Evolutionary conservation across 1,140 invertebrate genomes (phyloP).

Genomic region (Epicauta chinensis): DNA sequence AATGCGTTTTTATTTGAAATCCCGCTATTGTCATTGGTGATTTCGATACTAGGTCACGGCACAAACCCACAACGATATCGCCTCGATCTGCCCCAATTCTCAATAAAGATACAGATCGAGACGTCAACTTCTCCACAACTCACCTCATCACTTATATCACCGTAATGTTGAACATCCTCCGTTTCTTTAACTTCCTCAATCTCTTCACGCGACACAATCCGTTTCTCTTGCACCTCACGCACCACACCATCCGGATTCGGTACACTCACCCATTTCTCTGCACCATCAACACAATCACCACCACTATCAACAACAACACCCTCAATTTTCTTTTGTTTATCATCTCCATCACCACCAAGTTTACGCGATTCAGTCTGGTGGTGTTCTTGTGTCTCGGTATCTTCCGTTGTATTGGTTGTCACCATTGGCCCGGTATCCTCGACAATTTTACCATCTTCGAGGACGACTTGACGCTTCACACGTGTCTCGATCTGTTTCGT

Average conservation of each 20-base stretch:
- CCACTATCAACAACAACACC: constrained; percentile 36
- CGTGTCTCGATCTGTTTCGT: constrained; percentile 83
- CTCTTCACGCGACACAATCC: constrained; percentile 73
- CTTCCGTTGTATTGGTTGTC: constrained; percentile 81
- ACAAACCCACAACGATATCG: no score
- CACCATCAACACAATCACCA: constrained; percentile 49
- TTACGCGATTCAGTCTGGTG: constrained; percentile 65
- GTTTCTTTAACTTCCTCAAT: constrained; percentile 74
- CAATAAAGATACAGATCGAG: no score
- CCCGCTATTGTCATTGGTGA: no score
- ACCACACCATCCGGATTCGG: constrained; percentile 64
- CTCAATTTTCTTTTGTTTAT: constrained; percentile 41
- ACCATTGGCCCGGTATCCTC: constrained; percentile 83
- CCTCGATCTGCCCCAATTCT: no score
- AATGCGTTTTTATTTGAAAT: no score
- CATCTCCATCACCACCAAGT: constrained; percentile 41
- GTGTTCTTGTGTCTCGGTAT: constrained; percentile 80
- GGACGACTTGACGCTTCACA: constrained; percentile 78
- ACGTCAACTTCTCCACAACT: constrained; percentile 29
- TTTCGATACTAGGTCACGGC: no score
- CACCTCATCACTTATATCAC: constrained; percentile 79
- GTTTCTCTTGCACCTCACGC: constrained; percentile 71
- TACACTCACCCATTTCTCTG: constrained; percentile 55
- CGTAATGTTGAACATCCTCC: constrained; percentile 72
- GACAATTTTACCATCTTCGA: constrained; percentile 85